Evolutionary conservation across 2,797 vertebrate species (phyloP), one percentile per base, ranked within the genome.

Genomic region (Sebastes itinus): DNA sequence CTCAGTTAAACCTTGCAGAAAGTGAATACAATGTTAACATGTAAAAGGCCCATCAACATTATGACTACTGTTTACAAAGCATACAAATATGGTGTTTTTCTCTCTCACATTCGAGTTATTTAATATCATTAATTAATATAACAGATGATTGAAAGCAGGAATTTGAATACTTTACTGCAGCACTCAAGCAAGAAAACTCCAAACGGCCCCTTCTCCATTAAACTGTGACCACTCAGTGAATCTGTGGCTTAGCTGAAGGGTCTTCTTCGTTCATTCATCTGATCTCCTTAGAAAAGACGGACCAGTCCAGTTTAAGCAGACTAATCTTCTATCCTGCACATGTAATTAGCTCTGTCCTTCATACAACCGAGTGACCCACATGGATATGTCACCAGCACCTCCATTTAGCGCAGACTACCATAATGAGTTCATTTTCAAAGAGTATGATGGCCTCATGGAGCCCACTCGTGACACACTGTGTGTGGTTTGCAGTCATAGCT

Each of bases 301-400:
- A 75, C 54, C 54, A 72, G 62, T 52, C 61, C 52, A 18, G 62
- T 82, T 87, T 72, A 72, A 84, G 72, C 66, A 18, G 9, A 65
- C 22, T 72, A 82, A 89, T 88, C 84, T 72, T 67, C 77, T 25
- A 8, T 54, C 65, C 60, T 63, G 77, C 42, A 64, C 61, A 5
- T 63, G 66, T 69, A 84, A 85, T 82, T 86, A 81, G 77, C 72
- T 77, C 55, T 11, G 79, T 72, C 80, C 72, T 75, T 82, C 67
- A 58, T 69, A 27, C 59, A 8, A n/a, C 69, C 1, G 18, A 54
- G 38, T 55, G 82, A 89, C 75, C 80, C 77, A 61, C 75, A 78
- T 33, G 12, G 64, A 70, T 54, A 52, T 14, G 22, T 67, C 69
- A 49, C 60, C 52, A 49, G 55, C 52, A 49, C 42, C 33, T 78